A percentile compares a stretch with the other conserved stretches of the same genome.
phyloP scores from a whole-genome alignment of 2,113 vertebrate species.

The Calidris pugnax region DNA sequence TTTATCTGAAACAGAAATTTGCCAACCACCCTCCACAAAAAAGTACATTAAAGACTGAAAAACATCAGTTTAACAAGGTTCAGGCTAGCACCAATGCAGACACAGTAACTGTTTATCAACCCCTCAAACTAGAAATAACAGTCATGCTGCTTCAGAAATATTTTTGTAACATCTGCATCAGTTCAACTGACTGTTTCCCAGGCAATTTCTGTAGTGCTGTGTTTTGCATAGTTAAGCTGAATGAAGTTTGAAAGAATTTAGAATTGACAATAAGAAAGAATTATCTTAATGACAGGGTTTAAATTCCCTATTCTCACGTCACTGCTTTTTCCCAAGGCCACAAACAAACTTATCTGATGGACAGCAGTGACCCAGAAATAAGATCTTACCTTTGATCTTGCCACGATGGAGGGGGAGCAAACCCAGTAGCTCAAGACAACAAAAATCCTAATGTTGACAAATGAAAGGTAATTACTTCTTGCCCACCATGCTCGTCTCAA shows the following conservation, averaged over 20 bases:
- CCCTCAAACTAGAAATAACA: not conserved
- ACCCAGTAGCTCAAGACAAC: conserved; percentile 20
- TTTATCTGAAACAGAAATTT: conserved; percentile 51
- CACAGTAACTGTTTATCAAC: not conserved
- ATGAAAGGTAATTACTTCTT: conserved; percentile 40
- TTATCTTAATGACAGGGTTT: conserved; percentile 46
- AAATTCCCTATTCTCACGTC: conserved; percentile 18
- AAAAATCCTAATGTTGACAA: conserved; percentile 41
- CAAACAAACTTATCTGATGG: conserved; percentile 42
- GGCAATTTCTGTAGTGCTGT: not conserved
- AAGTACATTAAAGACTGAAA: not conserved
- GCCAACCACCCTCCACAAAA: not conserved
- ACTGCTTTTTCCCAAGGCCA: conserved; percentile 30
- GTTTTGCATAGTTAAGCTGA: conserved; percentile 25
- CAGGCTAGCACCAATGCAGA: not conserved
- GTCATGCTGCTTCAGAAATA: conserved; percentile 5
- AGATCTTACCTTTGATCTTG: conserved; percentile 60
- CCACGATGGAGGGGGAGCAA: not conserved
- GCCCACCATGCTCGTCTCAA: not conserved
- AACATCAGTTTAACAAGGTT: not conserved
- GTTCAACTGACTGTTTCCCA: not conserved
- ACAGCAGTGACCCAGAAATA: conserved; percentile 49
- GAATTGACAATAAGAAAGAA: conserved; percentile 55
- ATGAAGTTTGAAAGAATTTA: conserved; percentile 59
- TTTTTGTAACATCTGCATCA: not conserved